Percentiles rank a stretch among this genome's conserved stretches.
These are phyloP conservation scores for Halcyon leucocephala DNA, from an alignment of 2,797 vertebrate genomes.

Conservation along the genomic window DNA sequence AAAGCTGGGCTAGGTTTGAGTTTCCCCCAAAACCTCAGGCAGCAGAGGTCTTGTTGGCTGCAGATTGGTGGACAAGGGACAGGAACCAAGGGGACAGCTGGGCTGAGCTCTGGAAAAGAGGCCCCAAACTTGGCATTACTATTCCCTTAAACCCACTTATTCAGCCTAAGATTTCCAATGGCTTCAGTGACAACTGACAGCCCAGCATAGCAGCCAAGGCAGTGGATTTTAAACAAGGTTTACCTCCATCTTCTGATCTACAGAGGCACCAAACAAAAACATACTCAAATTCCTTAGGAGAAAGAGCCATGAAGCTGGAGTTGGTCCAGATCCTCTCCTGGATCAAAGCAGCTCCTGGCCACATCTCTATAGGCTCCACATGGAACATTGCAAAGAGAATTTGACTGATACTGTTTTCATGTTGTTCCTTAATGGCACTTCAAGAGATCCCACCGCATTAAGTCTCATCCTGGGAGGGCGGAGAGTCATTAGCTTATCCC, in stretches of 20 bases:
- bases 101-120: not conserved
- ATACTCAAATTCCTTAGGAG: not conserved
- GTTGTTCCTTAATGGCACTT: not conserved
- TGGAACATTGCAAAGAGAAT: not conserved
- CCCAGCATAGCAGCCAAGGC: not conserved
- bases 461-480: conserved; percentile 7
- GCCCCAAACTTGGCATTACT: not conserved
- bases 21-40: not conserved
- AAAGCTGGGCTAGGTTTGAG: not conserved
- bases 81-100: not conserved
- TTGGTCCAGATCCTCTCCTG: not conserved
- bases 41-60: not conserved
- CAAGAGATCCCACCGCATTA: not conserved
- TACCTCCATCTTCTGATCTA: not conserved
- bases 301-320: not conserved
- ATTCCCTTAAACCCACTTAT: not conserved
- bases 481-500: conserved; percentile 40
- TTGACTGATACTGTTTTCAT: not conserved
- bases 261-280: not conserved
- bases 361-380: fast-evolving
- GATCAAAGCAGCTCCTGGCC: not conserved
- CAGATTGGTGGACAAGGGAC: not conserved
- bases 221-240: not conserved
- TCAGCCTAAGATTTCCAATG: not conserved
- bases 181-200: not conserved